Evolutionary conservation across 1,140 invertebrate species (phyloP).

Genomic region (Doryteuthis pealeii): DNA sequence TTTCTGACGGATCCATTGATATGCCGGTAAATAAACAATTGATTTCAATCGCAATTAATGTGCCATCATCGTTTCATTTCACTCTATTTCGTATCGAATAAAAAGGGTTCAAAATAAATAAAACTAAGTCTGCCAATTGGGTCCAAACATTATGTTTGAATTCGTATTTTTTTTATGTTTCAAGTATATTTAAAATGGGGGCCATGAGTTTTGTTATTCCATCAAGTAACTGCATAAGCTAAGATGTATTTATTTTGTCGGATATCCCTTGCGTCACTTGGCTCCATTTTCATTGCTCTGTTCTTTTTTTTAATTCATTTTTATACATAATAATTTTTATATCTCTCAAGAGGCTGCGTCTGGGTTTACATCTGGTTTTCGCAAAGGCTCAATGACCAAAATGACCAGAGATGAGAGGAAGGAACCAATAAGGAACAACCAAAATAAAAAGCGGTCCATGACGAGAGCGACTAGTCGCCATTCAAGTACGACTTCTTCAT

Average conservation of each 20-base stretch:
- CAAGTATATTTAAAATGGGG: no score
- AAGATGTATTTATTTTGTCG: background rate
- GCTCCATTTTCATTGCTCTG: background rate
- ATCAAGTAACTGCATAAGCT: background rate
- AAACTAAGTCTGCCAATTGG: no score
- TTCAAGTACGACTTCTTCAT: constrained; percentile 65
- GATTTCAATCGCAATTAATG: no score
- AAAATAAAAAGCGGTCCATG: constrained; percentile 95
- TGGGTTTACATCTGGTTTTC: constrained; percentile 27
- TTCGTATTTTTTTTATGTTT: no score
- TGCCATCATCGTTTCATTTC: no score
- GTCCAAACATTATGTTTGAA: no score
- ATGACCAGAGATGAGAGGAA: constrained; percentile 90
- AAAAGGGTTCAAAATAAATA: no score
- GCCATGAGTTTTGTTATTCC: no score
- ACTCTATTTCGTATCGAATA: no score
- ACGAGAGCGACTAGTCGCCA: constrained; percentile 99
- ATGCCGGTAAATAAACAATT: no score
- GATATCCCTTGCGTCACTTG: background rate
- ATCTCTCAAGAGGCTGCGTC: background rate
- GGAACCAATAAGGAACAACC: constrained; percentile 96
- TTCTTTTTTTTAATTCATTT: background rate
- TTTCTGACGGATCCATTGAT: no score
- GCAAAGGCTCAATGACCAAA: constrained; percentile 88
- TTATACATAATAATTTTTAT: background rate